These are phyloP conservation scores for Spilosoma lubricipeda DNA, from an alignment of 2,888 invertebrate genomes.

Conservation along the genomic window DNA sequence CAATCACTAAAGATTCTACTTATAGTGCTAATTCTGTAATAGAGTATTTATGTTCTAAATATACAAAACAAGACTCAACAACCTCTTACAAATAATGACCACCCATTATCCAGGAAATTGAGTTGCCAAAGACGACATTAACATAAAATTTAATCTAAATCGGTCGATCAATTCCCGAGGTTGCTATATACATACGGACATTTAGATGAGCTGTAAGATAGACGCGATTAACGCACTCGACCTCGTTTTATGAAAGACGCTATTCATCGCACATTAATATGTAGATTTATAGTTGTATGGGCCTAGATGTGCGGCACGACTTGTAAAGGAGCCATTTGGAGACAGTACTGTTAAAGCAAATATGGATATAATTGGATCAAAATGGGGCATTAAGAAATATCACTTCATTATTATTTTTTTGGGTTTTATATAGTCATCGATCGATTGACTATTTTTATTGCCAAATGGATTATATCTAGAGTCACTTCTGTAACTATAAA, in stretches of 20 bases:
- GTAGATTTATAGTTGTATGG: slow-evolving; percentile 39
- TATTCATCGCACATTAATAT: slow-evolving; percentile 49
- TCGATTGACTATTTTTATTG: neutral
- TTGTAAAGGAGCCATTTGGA: slow-evolving; percentile 14
- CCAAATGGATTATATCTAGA: too few species aligned
- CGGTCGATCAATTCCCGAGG: slow-evolving; percentile 52
- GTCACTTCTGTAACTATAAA: too few species aligned
- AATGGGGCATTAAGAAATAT: neutral
- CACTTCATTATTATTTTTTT: neutral
- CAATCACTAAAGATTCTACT: neutral
- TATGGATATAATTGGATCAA: neutral
- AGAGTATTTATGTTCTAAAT: neutral
- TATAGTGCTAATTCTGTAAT: neutral
- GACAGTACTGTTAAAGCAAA: slow-evolving; percentile 1
- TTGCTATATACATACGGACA: slow-evolving; percentile 49
- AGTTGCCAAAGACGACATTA: slow-evolving; percentile 37
- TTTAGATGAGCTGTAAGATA: slow-evolving; percentile 49
- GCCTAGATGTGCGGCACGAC: slow-evolving; percentile 9
- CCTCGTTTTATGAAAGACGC: slow-evolving; percentile 52
- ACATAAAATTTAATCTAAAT: slow-evolving; percentile 53
- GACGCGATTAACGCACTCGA: slow-evolving; percentile 46
- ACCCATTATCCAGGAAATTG: slow-evolving; percentile 47
- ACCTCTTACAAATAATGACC: slow-evolving; percentile 35
- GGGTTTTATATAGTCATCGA: neutral
- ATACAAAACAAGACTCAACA: slow-evolving; percentile 9